Base-by-base conservation (phyloP, 2,888 invertebrate species). In the Altica lythri region DNA sequence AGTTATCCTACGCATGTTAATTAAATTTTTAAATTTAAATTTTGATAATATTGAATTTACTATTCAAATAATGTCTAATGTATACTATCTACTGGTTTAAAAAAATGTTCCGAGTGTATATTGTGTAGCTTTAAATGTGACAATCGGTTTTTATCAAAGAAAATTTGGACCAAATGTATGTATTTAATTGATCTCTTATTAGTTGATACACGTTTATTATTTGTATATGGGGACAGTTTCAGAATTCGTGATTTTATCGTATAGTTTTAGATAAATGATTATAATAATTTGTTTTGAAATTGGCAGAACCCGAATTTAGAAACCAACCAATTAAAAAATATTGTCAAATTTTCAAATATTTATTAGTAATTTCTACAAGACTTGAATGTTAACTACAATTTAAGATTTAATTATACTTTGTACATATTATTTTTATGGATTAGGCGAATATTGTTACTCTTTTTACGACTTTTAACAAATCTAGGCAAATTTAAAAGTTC, bases 141-240 rank as follows among this genome's bases (percentile, higher is more conserved):
- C n/a, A n/a, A n/a, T n/a, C n/a, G 53, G 45, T 16, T 37, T 50
- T 50, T 43, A 57, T 48, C 43, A 40, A 55, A 25, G 51, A 57
- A 61, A 59, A 50, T 57, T 58, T 57, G 58, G 62, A 61, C 61
- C 61, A 61, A 61, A 61, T 59, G 55, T 61, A 61, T 54, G 58
- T 53, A 52, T 50, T 57, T 55, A 59, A 52, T 54, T 34, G 57
- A 57, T 59, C 61, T 59, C 59, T 16, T 49, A 35, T 37, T 55
- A 53, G n/a, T 55, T 17, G 57, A 55, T 45, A 54, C 37, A 47
- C 44, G 54, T 44, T 50, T 38, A 51, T 51, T 47, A 40, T 29
- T 25, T 35, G n/a, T n/a, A n/a, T n/a, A n/a, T n/a, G n/a, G n/a
- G n/a, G n/a, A n/a, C n/a, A n/a, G n/a, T n/a, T n/a, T n/a, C n/a